A percentile compares a stretch with the other conserved stretches of the same genome.
phyloP scores from a whole-genome alignment of 2,113 vertebrate genomes.

The Solea solea region DNA sequence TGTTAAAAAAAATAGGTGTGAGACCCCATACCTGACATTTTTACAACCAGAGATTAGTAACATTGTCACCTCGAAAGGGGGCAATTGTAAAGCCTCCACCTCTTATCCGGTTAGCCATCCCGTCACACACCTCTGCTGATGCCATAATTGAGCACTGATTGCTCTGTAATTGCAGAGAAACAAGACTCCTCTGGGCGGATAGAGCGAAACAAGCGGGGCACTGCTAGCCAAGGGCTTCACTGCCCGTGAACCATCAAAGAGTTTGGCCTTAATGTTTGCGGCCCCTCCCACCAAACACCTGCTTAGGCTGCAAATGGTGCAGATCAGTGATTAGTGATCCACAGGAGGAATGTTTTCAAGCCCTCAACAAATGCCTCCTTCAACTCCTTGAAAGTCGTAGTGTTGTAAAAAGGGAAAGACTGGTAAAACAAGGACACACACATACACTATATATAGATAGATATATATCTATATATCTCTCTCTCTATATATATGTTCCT shows the following conservation, averaged over 20 bases:
- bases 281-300: slow-evolving; percentile 64
- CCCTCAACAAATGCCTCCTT: slow-evolving; percentile 31
- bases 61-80: slow-evolving; percentile 56
- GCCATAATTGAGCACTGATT: slow-evolving; percentile 62
- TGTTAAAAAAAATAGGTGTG: slow-evolving; percentile 5
- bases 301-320: slow-evolving; percentile 36
- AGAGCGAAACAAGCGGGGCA: slow-evolving; percentile 37
- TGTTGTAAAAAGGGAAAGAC: slow-evolving; percentile 20
- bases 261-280: slow-evolving; percentile 49
- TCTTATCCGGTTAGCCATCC: slow-evolving; percentile 61
- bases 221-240: slow-evolving; percentile 44
- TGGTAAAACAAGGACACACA: slow-evolving; percentile 41
- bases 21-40: slow-evolving; percentile 53
- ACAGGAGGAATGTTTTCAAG: slow-evolving; percentile 3
- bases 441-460: slow-evolving; percentile 17
- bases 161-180: slow-evolving; percentile 74
- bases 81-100: slow-evolving; percentile 51
- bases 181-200: slow-evolving; percentile 54
- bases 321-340: slow-evolving; percentile 25
- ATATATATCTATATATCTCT: slow-evolving; percentile 6
- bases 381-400: slow-evolving; percentile 46
- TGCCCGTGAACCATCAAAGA: slow-evolving; percentile 69
- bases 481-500: slow-evolving; percentile 32
- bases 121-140: slow-evolving; percentile 67
- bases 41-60: slow-evolving; percentile 60